phyloP scores from a whole-genome alignment of 2,888 invertebrate genomes.

The Agriopis marginaria region DNA sequence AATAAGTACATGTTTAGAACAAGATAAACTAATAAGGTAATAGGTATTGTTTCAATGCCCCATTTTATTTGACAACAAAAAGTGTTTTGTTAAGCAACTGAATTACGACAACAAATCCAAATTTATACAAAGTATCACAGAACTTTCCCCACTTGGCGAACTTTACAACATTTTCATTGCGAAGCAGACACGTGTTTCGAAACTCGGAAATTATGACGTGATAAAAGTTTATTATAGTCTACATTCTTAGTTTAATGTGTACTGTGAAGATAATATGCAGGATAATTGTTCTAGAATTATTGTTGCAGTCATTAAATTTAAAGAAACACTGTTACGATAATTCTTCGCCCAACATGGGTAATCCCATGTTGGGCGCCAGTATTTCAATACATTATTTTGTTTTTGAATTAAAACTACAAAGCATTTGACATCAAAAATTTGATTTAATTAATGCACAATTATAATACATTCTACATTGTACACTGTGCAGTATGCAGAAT shows the following conservation, averaged over 20 bases:
- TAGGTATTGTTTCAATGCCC: background rate
- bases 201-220: conserved; percentile 40
- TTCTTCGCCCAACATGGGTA: conserved; percentile 1
- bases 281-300: conserved; percentile 31
- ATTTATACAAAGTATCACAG: conserved; percentile 30
- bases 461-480: too few species aligned
- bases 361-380: too few species aligned
- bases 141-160: conserved; percentile 24
- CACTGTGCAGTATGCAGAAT: too few species aligned
- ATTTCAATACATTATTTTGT: too few species aligned
- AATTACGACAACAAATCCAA: conserved; percentile 24
- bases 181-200: conserved; percentile 34
- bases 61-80: conserved; percentile 2
- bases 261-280: conserved; percentile 11
- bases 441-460: too few species aligned
- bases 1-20: too few species aligned
- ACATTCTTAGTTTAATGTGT: conserved; percentile 27
- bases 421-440: too few species aligned
- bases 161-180: conserved; percentile 35
- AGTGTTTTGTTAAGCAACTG: conserved; percentile 22
- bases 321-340: conserved; percentile 8
- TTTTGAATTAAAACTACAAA: too few species aligned
- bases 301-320: background rate
- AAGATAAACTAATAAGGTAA: background rate
- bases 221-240: conserved; percentile 35